Conservation (phyloP, 2,888 invertebrate genomes). For the Oligia strigilis region DNA sequence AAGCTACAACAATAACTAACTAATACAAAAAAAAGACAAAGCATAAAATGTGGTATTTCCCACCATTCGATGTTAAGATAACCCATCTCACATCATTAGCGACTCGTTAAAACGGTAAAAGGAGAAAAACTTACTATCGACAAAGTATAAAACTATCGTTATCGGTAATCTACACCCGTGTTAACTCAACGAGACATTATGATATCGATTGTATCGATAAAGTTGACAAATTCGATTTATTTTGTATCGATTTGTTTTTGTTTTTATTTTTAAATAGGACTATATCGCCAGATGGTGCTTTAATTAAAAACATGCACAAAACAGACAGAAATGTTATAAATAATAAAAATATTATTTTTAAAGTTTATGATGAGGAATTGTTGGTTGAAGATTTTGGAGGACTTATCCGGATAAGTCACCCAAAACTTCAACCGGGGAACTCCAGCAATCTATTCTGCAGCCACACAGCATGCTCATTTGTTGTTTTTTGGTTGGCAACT, state of each 20-base stretch:
- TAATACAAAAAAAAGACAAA: constrained; percentile 27
- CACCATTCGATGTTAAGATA: constrained; percentile 51
- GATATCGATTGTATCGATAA: constrained; percentile 59
- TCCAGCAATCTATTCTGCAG: background rate
- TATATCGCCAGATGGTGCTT: background rate
- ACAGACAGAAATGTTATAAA: too few species aligned
- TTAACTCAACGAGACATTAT: constrained; percentile 51
- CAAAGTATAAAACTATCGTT: constrained; percentile 54
- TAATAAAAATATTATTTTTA: background rate
- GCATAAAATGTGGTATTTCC: constrained; percentile 41
- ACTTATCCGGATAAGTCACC: too few species aligned
- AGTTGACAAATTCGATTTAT: constrained; percentile 54
- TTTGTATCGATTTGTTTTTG: constrained; percentile 11
- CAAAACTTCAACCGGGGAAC: background rate
- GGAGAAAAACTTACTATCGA: constrained; percentile 38
- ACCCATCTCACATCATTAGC: constrained; percentile 55
- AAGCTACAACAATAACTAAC: constrained; percentile 15
- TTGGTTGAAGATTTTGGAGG: background rate
- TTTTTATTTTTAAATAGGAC: background rate
- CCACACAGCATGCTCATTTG: background rate
- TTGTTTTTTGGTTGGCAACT: too few species aligned
- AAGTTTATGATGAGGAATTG: background rate
- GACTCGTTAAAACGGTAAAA: constrained; percentile 58
- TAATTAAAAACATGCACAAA: too few species aligned
- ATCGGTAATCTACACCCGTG: constrained; percentile 63